A percentile compares a stretch with the other conserved stretches of the same genome.
These are phyloP conservation scores for Podarcis cretensis DNA, from an alignment of 2,113 vertebrate genomes.

Conservation along the genomic window DNA sequence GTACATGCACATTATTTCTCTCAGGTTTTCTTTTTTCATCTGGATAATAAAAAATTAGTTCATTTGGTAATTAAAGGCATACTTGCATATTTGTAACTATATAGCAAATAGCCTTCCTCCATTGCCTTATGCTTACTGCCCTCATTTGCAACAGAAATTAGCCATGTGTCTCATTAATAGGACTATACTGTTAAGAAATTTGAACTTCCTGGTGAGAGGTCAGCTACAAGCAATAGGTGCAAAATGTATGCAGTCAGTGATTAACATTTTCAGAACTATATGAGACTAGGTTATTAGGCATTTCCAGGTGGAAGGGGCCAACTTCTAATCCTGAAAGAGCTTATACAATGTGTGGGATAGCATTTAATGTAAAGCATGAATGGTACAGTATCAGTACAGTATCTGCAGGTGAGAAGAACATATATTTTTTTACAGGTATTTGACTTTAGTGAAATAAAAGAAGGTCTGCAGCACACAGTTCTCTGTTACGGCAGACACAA, in stretches of 20 bases:
- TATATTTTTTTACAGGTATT: constrained; percentile 28
- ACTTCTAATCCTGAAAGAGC: constrained; percentile 20
- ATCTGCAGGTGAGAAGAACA: constrained; percentile 43
- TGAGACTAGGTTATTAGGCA: constrained; percentile 59
- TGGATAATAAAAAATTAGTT: neutral
- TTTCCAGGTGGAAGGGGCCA: constrained; percentile 36
- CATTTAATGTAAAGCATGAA: constrained; percentile 23
- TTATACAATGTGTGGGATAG: neutral
- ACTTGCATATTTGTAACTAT: constrained; percentile 44
- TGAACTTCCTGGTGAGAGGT: constrained; percentile 17
- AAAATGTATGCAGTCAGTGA: constrained; percentile 65
- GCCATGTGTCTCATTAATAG: constrained; percentile 35
- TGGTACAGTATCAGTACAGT: constrained; percentile 23
- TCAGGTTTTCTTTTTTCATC: neutral
- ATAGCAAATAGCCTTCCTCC: constrained; percentile 45
- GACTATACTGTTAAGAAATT: constrained; percentile 57
- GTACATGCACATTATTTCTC: constrained; percentile 8
- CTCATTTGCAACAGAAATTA: constrained; percentile 60
- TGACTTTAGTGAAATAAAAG: constrained; percentile 47
- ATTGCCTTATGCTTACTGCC: constrained; percentile 31
- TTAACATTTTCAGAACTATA: neutral
- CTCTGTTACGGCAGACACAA: constrained; percentile 1
- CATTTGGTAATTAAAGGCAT: constrained; percentile 35
- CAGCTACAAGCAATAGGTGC: constrained; percentile 17
- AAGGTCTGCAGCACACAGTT: constrained; percentile 53